Evolutionary conservation across 1,140 invertebrate species (phyloP).

Genomic region (Drosophila eugracilis): DNA sequence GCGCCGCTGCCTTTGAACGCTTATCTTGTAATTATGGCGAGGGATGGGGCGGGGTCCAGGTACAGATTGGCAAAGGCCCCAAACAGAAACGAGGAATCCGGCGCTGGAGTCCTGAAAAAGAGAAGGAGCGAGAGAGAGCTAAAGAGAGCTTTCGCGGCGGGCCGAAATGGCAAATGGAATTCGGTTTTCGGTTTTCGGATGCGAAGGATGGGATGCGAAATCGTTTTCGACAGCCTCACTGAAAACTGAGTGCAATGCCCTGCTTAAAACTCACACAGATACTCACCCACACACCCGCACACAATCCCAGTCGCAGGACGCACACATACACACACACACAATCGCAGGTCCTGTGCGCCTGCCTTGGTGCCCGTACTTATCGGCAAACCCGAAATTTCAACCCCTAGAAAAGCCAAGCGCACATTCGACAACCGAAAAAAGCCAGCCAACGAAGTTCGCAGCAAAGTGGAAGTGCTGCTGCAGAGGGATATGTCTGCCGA

Average conservation of each 20-base stretch:
- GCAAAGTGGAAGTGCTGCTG: conserved; percentile 33
- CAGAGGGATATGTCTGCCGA: neutral
- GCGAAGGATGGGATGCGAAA: conserved; percentile 45
- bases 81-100: neutral
- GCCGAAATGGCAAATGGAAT: conserved; percentile 49
- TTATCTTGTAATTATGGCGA: conserved; percentile 74
- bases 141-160: conserved; percentile 63
- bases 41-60: conserved; percentile 33
- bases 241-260: conserved; percentile 76
- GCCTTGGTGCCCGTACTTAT: conserved; percentile 60
- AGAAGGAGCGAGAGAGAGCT: conserved; percentile 50
- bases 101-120: neutral
- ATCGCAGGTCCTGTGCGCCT: conserved; percentile 62
- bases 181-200: conserved; percentile 62
- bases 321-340: conserved; percentile 10
- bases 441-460: conserved; percentile 42
- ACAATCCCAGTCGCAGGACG: conserved; percentile 19
- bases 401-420: conserved; percentile 67
- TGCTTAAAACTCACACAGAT: conserved; percentile 64
- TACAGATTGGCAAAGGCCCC: conserved; percentile 10
- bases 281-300: conserved; percentile 21
- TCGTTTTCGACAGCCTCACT: conserved; percentile 24
- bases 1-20: conserved; percentile 63
- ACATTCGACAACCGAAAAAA: conserved; percentile 31
- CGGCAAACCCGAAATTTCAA: conserved; percentile 69